Evolutionary conservation across 2,797 vertebrate species (phyloP), one percentile per base, ranked within the genome.

Genomic region (Chaetodon trifasciatus): DNA sequence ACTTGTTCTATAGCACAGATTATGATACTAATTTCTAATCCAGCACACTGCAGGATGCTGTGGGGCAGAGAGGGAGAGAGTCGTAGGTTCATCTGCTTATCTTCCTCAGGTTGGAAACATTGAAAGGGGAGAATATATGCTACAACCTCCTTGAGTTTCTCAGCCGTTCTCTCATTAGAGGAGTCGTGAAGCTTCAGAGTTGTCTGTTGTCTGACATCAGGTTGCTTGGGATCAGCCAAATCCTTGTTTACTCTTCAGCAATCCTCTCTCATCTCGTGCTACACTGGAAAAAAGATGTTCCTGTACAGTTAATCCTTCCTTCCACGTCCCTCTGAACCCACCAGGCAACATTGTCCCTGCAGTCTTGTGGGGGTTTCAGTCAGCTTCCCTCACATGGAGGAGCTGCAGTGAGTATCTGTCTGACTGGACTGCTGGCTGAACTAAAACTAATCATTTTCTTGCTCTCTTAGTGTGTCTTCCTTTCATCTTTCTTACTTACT

Each of bases 1-100:
- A 81, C 68, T 90, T 85, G 79, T 86, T 80, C 65, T 70, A 16
- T 16, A 35, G 55, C 24, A 32, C 67, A 82, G 83, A 90, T 91
- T 89, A 86, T 72, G 37, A 62, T 63, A 28, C 65, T 56, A 23
- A 73, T 37, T 69, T 69, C 44, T 82, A 70, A 78, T 82, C 79
- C 71, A 16, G 70, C 69, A 47, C 16, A 9, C 49, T 16, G 52
- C 23, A 37, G 52, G 46, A 40, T 49, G 66, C 53, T 39, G 17
- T 57, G 71, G 44, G 56, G 44, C 12, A 39, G 10, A 52, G 3
- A 49, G 39, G 12, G 39, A 44, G 66, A 39, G n/a, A 52, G 55
- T n/a, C 56, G 39, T 23, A 3, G 28, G 3, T 44, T 32, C n/a
- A 69, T 44, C 35, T 68, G 16, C 28, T 78, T n/a, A 23, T 60